Base-by-base conservation (phyloP, 2,888 invertebrate genomes). In the Sisyra nigra region DNA sequence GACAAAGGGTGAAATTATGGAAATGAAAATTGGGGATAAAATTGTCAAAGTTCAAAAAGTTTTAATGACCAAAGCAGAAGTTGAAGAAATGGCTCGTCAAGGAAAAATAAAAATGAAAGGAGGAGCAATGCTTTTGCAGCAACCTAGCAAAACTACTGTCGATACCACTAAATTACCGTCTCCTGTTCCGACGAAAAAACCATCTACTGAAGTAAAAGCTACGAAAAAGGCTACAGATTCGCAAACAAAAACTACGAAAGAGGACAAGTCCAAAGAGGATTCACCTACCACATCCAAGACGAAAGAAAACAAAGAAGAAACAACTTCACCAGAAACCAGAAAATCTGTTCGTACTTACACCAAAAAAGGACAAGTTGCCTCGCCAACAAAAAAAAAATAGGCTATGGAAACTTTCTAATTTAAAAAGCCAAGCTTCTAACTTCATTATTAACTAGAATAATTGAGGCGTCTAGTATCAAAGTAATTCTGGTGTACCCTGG, bases 41-140 rank as follows among this genome's bases (percentile, higher is more conserved):
- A 63, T 72, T 32, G 72, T 76, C 0, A 70, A 73, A 51, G 74
- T 78, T 8, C 74, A 77, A 57, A 76, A 74, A 55, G 71, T 77
- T 34, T 70, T 74, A 2, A 69, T 79, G 66, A 74, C 76, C 8
- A 77, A 76, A 57, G 72, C 75, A 1, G 74, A 78, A 54, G 73
- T 76, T 14, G 74, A 73, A 48, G 71, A 69, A 4, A 75, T 78
- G 72, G 69, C 74, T 2, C 74, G 73, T 52, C 67, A 76, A 49
- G 78, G 76, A n/a, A 72, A 74, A 33, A 66, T 75, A 17, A 68
- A 71, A 57, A 68, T 74, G 59, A 74, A 72, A 63, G 74, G 55
- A 6, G 54, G 53, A 41, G 55, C 54, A 2, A 51, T 56, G 47
- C 45, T 57, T 7, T 46, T 55, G 15, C 56, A 54, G 47, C 56